Evolutionary conservation across 2,888 invertebrate genomes (phyloP), one percentile per base, ranked within the genome.

Genomic region (Polymixis flavicincta): DNA sequence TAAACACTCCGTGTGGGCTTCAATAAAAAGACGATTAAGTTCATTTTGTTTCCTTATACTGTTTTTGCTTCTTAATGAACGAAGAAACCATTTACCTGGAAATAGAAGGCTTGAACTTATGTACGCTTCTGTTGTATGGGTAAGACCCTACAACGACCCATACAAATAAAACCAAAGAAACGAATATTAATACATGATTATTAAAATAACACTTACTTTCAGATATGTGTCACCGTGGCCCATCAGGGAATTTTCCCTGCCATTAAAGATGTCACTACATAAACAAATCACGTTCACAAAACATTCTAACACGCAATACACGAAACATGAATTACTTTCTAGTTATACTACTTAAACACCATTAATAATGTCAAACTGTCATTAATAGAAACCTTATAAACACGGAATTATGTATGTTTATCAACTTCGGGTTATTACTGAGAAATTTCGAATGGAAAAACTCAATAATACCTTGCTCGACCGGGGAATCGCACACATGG

Each of bases 321-420:
- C 52, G 60, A 67, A 70, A 67, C 45, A 67, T 60, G 50, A 74
- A 68, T 55, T 74, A 68, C 9, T 60, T 70, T 61, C 59, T 54
- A 76, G 45, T 68, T 50, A 57, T 42, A 73, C 42, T 66, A 74
- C 67, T 74, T 61, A n/a, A 57, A 65, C 65, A 71, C 71, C 80
- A 82, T 82, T 84, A 74, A 80, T 82, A 74, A 84, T 68, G 52
- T 71, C 54, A 64, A 71, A 68, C 74, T 84, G 67, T 84, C 74
- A 74, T 73, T 72, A 68, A 76, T 71, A 71, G 59, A 32, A 67
- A 57, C 73, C 52, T 71, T 70, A 72, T 75, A 63, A 69, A 69
- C 64, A 83, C 50, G 32, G 68, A 72, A 71, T 74, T 52, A 11
- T 45, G 11, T 45, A 45, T 45, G 42, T 45, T 60, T 67, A 76